phyloP scores from a whole-genome alignment of 2,113 vertebrate genomes.

The Camelus dromedarius region DNA sequence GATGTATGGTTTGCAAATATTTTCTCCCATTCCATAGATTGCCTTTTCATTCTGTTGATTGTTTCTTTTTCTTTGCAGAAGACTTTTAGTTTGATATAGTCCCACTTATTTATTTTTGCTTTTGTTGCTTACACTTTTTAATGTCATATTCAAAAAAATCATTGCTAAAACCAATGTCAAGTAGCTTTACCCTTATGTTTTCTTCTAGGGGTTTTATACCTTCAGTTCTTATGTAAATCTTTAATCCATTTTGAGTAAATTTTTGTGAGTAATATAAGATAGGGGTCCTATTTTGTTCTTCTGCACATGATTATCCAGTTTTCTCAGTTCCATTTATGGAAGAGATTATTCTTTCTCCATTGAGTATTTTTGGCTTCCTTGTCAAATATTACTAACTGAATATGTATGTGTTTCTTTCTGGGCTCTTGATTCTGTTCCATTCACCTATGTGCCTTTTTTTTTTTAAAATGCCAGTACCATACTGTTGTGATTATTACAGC shows the following conservation, averaged over 20 bases:
- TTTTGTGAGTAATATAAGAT: not conserved
- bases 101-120: not conserved
- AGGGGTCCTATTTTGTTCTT: not conserved
- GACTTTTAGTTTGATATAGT: not conserved
- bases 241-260: not conserved
- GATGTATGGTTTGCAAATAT: not conserved
- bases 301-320: not conserved
- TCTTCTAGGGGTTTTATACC: not conserved
- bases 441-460: not conserved
- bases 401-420: not conserved
- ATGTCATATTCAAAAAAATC: not conserved
- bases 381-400: not conserved
- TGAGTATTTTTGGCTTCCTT: not conserved
- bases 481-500: not conserved
- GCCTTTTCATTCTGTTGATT: not conserved
- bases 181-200: not conserved
- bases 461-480: not conserved
- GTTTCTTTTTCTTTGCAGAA: not conserved
- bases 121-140: not conserved
- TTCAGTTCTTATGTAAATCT: not conserved
- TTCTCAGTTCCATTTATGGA: not conserved
- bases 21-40: not conserved
- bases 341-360: not conserved
- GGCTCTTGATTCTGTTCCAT: not conserved
- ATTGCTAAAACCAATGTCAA: not conserved